Base-by-base conservation (phyloP, 1,140 invertebrate species). In the Chlorops oryzae region DNA sequence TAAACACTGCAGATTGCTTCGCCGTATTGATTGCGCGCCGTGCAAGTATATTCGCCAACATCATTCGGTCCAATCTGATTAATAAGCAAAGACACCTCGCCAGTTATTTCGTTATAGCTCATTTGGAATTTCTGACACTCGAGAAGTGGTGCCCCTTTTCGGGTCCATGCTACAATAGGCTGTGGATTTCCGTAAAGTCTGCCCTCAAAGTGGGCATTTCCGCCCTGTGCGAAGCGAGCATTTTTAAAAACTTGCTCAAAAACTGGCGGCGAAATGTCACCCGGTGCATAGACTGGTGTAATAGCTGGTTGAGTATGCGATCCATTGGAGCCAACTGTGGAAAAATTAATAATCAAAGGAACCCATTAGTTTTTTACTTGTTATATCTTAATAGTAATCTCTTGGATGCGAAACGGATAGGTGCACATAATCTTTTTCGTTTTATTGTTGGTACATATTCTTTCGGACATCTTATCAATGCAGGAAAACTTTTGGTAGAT, bases 21-120 rank as follows among this genome's bases (percentile, higher is more conserved):
- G 47, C 93, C 93, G 61, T 89, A 92, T 63, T 90, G 85, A 72
- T 97, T 97, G 50, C 86, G 81, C 9, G 93, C 92, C 47, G 86
- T 91, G 72, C 93, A 96, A 2, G 90, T 94, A 72, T 96, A 96
- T 74, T 96, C 92, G 51, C 93, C 93, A 71, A 94, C 91, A 73
- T 97, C 93, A 27, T 92, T 92, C 21, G 91, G 89, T 46, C 89
- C 89, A 51, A 96, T 92, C 62, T 88, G 83, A 70, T 88, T 89
- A 59, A 98, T 96, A 47, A 91, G 79, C 38, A 72, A 56, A 35
- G 68, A 72, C 17, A 95, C 91, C 54, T 86, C 83, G 48, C 88
- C 92, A 65, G 86, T 91, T 64, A 82, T 80, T 64, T 89, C 86
- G 66, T 94, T 87, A 69, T 94, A 93, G 56, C 81, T 83, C 82